Conservation (phyloP, 2,113 vertebrate species). For the Aptenodytes forsteri region DNA sequence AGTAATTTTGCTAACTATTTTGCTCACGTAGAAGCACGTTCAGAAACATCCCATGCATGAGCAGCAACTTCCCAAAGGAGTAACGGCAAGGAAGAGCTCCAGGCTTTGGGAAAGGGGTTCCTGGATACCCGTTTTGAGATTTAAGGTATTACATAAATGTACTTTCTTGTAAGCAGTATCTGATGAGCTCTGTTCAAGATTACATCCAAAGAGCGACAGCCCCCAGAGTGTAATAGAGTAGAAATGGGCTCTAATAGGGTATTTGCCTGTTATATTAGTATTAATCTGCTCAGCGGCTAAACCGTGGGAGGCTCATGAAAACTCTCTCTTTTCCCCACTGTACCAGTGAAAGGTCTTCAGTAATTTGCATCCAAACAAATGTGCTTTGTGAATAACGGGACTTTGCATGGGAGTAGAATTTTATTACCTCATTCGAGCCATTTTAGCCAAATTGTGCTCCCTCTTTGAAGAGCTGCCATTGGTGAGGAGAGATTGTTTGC, state of each 20-base stretch:
- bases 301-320: conserved; percentile 10
- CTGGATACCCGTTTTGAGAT: not conserved
- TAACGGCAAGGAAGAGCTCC: not conserved
- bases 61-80: not conserved
- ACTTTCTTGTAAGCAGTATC: not conserved
- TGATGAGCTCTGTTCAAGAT: conserved; percentile 14
- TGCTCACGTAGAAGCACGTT: not conserved
- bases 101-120: not conserved
- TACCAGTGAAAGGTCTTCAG: conserved; percentile 28
- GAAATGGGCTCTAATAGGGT: conserved; percentile 20
- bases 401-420: not conserved
- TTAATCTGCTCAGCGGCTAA: conserved; percentile 13
- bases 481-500: not conserved
- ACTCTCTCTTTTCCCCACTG: conserved; percentile 32
- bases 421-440: not conserved
- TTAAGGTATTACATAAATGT: not conserved
- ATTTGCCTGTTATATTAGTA: conserved; percentile 24
- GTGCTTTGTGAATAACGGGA: not conserved
- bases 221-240: not conserved
- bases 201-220: not conserved
- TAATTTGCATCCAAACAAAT: conserved; percentile 38
- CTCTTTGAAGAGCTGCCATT: not conserved
- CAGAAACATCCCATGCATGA: fast-evolving
- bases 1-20: not conserved
- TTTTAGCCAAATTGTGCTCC: not conserved